A percentile compares a stretch with the other conserved stretches of the same genome.
Evolutionary conservation across 1,140 invertebrate genomes (phyloP).

Genomic region (Conus betulinus): DNA sequence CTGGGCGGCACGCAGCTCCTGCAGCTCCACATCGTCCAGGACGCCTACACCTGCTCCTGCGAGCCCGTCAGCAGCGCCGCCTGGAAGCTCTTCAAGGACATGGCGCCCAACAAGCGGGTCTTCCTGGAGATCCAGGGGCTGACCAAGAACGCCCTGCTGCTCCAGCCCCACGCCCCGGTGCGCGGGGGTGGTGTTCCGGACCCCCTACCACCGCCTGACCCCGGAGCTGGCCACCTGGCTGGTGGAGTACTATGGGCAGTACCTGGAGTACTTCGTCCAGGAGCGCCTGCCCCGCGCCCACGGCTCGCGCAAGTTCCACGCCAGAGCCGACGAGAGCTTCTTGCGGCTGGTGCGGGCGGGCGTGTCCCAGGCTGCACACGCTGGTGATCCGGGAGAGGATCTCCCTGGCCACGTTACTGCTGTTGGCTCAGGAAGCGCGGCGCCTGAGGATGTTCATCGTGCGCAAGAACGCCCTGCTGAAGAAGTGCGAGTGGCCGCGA

Average conservation of each 20-base stretch:
- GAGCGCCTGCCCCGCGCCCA: constrained; percentile 79
- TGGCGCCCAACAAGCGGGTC: constrained; percentile 62
- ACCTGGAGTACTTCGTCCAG: constrained; percentile 77
- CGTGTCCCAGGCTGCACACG: constrained; percentile 81
- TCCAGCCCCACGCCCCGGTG: constrained; percentile 70
- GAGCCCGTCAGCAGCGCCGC: constrained; percentile 55
- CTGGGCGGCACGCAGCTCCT: constrained; percentile 78
- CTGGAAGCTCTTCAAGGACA: constrained; percentile 63
- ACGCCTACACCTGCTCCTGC: constrained; percentile 79
- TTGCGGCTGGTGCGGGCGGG: constrained; percentile 79
- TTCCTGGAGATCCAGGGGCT: constrained; percentile 56
- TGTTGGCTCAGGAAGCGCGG: constrained; percentile 81
- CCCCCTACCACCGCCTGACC: constrained; percentile 57
- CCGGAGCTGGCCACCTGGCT: constrained; percentile 51
- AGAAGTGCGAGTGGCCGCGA: constrained; percentile 68
- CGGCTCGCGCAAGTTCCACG: constrained; percentile 79
- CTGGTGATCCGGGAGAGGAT: constrained; percentile 86
- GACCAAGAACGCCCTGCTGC: constrained; percentile 54
- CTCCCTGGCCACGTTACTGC: constrained; percentile 86
- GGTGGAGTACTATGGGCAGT: constrained; percentile 62
- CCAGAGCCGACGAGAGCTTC: constrained; percentile 81
- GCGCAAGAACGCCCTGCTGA: constrained; percentile 81
- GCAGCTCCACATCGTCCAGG: constrained; percentile 88
- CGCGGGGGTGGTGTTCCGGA: constrained; percentile 59
- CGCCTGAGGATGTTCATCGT: constrained; percentile 83